These are phyloP conservation scores for Sipha flava DNA, from an alignment of 1,140 invertebrate genomes.

Conservation along the genomic window DNA sequence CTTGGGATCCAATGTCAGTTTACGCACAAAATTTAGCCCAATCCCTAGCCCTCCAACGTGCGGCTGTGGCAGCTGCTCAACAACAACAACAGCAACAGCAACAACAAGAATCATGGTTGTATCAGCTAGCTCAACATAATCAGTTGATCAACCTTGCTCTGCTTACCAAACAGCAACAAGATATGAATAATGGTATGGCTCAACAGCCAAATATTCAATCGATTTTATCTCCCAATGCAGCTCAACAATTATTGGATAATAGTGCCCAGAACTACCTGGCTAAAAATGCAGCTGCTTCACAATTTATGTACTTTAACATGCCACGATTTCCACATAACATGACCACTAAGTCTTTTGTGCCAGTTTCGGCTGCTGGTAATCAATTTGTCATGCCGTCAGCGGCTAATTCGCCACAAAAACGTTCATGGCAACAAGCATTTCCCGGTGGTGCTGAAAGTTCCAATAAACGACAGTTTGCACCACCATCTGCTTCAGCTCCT, in stretches of 20 bases:
- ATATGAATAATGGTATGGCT: not conserved
- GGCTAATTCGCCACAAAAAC: slow-evolving; percentile 12
- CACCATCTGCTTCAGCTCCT: not conserved
- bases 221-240: not conserved
- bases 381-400: slow-evolving; percentile 7
- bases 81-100: slow-evolving; percentile 23
- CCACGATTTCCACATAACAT: not conserved
- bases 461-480: slow-evolving; percentile 12
- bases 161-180: slow-evolving; percentile 13
- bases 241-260: not conserved
- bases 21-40: slow-evolving; percentile 18
- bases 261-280: slow-evolving; percentile 16
- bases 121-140: slow-evolving; percentile 16
- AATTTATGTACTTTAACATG: slow-evolving; percentile 15
- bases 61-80: not conserved
- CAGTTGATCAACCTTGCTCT: not conserved
- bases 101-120: slow-evolving; percentile 7
- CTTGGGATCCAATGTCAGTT: slow-evolving; percentile 28
- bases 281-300: not conserved
- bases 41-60: slow-evolving; percentile 1
- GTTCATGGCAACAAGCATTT: slow-evolving; percentile 35
- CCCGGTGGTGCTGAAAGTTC: not conserved
- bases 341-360: not conserved
- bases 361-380: not conserved
- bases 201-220: slow-evolving; percentile 13